Base-by-base conservation (phyloP, 1,140 invertebrate species). In the Ostrea denselamellosa region DNA sequence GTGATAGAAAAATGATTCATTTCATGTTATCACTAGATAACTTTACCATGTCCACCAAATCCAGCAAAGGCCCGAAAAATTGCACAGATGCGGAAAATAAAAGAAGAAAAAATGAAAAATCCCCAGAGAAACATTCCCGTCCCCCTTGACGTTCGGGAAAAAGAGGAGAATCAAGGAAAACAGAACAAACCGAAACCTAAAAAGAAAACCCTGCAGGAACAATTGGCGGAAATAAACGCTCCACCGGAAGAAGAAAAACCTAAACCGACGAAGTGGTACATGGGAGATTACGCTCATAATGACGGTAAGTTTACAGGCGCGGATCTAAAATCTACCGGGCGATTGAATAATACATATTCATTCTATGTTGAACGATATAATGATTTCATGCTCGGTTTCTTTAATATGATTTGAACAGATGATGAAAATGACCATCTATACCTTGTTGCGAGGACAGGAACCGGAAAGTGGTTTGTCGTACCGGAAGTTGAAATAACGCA, bases 71-170 rank as follows among this genome's bases (percentile, higher is more conserved):
- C 91, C 10, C 92, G 92, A 88, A 94, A 94, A 81, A 87, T 93
- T 25, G 94, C 94, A 0, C 91, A 91, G 22, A 91, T 93, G 82
- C 90, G 92, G 83, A 93, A 93, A 77, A 65, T 92, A 22, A 94
- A 94, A 85, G 93, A 94, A 68, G 93, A 93, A 34, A 93, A 93
- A 86, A 93, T 93, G 93, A 94, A 93, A 77, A 62, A 92, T 8
- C 91, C 93, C 2, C 86, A 83, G 44, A 52, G 28, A 44, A 44
- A 22, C 9, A 85, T 51, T 68, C 83, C 84, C 1, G 25, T 85
- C 2, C 28, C 87, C 7, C 22, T 89, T 8, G 86, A 85, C 9
- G 85, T 87, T 22, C 62, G 83, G 8, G 89, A 91, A n/a, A 85
- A 91, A 65, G 90, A 90, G 77, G 71, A 83, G 10, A 89, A 82